These are phyloP conservation scores for Pharmacophagus antenor DNA, from an alignment of 2,888 invertebrate genomes.

Conservation along the genomic window DNA sequence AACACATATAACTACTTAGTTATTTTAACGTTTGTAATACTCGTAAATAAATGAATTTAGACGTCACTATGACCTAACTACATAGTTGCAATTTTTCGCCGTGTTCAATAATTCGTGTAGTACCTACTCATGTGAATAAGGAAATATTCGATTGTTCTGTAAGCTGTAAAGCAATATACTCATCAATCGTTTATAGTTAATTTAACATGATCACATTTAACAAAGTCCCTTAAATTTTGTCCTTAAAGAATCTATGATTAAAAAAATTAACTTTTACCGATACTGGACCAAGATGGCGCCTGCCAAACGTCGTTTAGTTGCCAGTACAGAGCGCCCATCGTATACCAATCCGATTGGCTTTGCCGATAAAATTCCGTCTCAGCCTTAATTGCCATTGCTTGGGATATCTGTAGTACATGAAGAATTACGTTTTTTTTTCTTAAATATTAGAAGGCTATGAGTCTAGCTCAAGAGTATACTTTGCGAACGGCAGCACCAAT, in stretches of 20 bases:
- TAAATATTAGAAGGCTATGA: background rate
- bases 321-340: constrained; percentile 99
- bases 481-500: no score
- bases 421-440: background rate
- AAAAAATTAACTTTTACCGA: constrained; percentile 75
- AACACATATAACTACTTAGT: background rate
- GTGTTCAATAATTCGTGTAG: background rate
- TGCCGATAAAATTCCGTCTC: constrained; percentile 92
- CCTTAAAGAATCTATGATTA: background rate
- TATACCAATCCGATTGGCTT: constrained; percentile 78
- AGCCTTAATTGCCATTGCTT: constrained; percentile 93
- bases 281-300: constrained; percentile 96
- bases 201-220: no score
- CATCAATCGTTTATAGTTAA: no score
- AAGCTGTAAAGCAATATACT: background rate
- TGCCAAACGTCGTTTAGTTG: constrained; percentile 99
- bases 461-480: no score
- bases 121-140: background rate
- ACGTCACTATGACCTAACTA: background rate
- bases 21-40: background rate
- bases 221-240: no score
- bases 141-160: background rate
- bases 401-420: constrained; percentile 86
- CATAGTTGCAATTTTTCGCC: background rate
- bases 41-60: background rate